A percentile compares a stretch with the other conserved stretches of the same genome.
Evolutionary conservation across 2,113 vertebrate species (phyloP).

Genomic region (Apus apus): DNA sequence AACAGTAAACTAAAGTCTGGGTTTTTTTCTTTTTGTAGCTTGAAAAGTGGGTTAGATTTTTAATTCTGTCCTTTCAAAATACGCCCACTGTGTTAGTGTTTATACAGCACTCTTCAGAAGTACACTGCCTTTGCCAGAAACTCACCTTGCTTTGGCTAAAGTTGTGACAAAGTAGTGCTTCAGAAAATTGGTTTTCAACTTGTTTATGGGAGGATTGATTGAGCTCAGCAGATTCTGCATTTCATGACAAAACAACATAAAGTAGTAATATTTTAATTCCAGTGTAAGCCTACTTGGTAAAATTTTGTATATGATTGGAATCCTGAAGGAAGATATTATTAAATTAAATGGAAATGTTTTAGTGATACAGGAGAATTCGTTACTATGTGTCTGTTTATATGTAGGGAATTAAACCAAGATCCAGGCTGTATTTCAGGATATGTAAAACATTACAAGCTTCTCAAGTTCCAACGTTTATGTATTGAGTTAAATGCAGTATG

Average conservation of each 20-base stretch:
- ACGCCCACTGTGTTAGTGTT: not conserved
- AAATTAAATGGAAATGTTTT: conserved; percentile 39
- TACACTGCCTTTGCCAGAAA: not conserved
- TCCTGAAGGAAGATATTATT: not conserved
- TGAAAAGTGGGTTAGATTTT: not conserved
- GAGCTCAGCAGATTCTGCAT: conserved; percentile 6
- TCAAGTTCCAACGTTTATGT: not conserved
- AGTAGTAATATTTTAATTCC: conserved; percentile 40
- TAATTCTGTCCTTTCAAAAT: not conserved
- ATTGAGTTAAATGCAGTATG: not conserved
- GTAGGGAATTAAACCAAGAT: not conserved
- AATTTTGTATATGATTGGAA: not conserved
- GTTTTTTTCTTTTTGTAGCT: not conserved
- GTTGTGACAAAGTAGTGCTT: not conserved
- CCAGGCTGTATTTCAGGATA: not conserved
- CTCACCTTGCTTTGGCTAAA: not conserved
- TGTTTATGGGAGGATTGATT: conserved; percentile 31
- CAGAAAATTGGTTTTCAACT: conserved; percentile 5
- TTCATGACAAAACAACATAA: not conserved
- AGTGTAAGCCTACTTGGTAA: not conserved
- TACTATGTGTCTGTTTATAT: not conserved
- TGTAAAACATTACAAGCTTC: not conserved
- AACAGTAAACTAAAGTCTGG: not conserved
- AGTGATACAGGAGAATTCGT: not conserved
- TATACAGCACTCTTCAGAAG: not conserved